A percentile compares a stretch with the other conserved stretches of the same genome.
Evolutionary conservation across 1,140 invertebrate genomes (phyloP).

Genomic region (Trachymyrmex septentrionalis): DNA sequence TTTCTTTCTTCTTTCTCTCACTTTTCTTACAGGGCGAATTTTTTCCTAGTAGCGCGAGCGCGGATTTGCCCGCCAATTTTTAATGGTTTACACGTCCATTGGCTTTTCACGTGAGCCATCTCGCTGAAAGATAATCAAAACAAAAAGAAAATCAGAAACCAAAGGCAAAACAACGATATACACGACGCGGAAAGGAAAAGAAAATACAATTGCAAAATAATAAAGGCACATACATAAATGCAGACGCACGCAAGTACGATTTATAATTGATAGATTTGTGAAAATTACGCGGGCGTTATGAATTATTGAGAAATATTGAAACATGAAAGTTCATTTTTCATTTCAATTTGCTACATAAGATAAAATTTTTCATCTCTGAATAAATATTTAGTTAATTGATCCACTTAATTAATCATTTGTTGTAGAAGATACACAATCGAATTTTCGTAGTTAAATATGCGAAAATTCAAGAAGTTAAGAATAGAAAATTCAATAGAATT

Average conservation of each 20-base stretch:
- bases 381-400: background rate
- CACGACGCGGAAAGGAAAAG: background rate
- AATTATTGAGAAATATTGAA: background rate
- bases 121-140: conserved; percentile 80
- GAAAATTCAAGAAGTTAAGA: background rate
- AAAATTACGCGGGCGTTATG: background rate
- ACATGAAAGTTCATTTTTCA: background rate
- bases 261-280: no score
- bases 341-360: background rate
- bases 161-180: conserved; percentile 47
- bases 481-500: background rate
- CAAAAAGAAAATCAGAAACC: conserved; percentile 79
- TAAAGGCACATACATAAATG: conserved; percentile 4
- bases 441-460: background rate
- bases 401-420: background rate
- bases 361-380: background rate
- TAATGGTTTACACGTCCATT: conserved; percentile 60
- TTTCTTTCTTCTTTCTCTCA: background rate
- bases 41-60: conserved; percentile 70
- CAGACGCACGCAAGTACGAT: no score
- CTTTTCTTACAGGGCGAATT: conserved; percentile 51
- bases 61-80: conserved; percentile 68
- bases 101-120: conserved; percentile 77
- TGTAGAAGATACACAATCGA: background rate
- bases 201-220: background rate